phyloP scores from a whole-genome alignment of 2,888 invertebrate species.

The Mallateleia sp. region DNA sequence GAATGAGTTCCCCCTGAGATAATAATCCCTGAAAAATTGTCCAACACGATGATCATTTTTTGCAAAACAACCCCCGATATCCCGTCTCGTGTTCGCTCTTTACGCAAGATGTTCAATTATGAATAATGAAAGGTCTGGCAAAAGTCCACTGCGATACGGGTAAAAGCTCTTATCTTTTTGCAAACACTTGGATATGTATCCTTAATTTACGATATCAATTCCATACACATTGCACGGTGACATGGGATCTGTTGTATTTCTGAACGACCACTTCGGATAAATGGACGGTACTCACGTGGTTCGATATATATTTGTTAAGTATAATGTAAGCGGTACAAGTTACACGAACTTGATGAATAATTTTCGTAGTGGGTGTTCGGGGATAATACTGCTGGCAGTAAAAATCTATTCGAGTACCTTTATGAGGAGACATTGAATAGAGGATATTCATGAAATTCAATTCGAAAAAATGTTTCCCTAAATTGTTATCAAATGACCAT shows the following conservation, averaged over 20 bases:
- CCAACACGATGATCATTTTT: slow-evolving; percentile 48
- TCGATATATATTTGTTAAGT: slow-evolving; percentile 64
- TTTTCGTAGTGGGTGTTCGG: slow-evolving; percentile 69
- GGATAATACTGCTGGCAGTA: slow-evolving; percentile 56
- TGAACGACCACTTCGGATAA: slow-evolving; percentile 52
- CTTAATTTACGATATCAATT: slow-evolving; percentile 73
- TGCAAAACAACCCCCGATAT: slow-evolving; percentile 38
- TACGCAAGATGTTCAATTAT: slow-evolving; percentile 70
- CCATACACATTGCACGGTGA: slow-evolving; percentile 32
- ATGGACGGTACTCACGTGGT: slow-evolving; percentile 52
- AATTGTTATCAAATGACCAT: slow-evolving; percentile 58
- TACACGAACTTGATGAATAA: slow-evolving; percentile 68
- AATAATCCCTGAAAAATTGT: slow-evolving; percentile 66
- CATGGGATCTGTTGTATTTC: slow-evolving; percentile 50
- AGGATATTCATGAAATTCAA: slow-evolving; percentile 63
- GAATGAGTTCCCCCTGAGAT: slow-evolving; percentile 52
- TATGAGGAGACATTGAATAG: slow-evolving; percentile 41
- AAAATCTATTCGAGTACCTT: slow-evolving; percentile 53
- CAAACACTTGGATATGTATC: slow-evolving; percentile 47
- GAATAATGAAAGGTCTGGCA: slow-evolving; percentile 58
- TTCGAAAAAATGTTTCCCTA: slow-evolving; percentile 39
- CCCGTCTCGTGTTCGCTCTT: slow-evolving; percentile 38
- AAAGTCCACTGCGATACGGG: slow-evolving; percentile 47
- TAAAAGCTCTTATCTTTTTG: slow-evolving; percentile 56
- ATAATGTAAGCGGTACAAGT: slow-evolving; percentile 66